Evolutionary conservation across 2,113 vertebrate genomes (phyloP).

Genomic region (Anser brachyrhynchus): DNA sequence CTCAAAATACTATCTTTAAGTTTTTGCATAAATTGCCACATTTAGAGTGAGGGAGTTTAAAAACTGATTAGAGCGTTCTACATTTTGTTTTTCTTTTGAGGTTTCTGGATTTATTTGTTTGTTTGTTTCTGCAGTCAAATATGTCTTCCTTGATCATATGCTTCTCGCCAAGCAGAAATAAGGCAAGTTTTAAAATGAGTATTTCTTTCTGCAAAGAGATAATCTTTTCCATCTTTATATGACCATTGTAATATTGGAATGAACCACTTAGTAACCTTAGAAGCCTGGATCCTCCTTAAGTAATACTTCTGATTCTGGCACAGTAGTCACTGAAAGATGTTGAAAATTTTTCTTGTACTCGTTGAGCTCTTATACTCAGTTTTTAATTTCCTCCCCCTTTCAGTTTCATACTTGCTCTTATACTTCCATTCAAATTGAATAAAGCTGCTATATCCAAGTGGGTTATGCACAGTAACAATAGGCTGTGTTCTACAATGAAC

Average conservation of each 20-base stretch:
- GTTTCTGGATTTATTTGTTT: neutral
- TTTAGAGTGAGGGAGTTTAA: neutral
- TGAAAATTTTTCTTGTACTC: neutral
- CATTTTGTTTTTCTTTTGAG: neutral
- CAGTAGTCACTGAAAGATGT: neutral
- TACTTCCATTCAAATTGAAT: neutral
- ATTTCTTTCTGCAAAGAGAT: neutral
- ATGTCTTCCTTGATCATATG: neutral
- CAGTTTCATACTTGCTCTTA: neutral
- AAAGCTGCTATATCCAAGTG: neutral
- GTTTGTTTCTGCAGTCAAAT: neutral
- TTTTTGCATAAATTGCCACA: neutral
- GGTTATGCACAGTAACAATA: neutral
- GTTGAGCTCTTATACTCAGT: neutral
- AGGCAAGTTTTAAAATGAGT: neutral
- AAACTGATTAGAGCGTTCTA: neutral
- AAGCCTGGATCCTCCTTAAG: neutral
- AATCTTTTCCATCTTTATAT: neutral
- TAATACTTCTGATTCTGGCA: neutral
- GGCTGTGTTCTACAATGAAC: neutral
- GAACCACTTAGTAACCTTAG: neutral
- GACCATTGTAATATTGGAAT: neutral
- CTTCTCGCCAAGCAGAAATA: neutral
- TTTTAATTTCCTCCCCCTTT: neutral
- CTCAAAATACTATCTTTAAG: neutral